Evolutionary conservation across 2,888 invertebrate species (phyloP).

Genomic region (Noctua janthina): DNA sequence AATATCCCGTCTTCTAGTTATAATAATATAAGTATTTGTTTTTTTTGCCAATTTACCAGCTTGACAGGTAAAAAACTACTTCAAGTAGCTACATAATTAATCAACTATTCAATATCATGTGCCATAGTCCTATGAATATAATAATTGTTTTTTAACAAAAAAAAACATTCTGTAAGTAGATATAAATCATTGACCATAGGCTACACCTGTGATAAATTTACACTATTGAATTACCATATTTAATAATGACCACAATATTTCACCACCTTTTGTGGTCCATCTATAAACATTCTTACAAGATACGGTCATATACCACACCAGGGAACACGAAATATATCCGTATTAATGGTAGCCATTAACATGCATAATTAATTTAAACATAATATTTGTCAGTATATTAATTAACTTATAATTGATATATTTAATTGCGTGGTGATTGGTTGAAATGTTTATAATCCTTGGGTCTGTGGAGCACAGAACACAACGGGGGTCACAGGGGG

Average conservation of each 20-base stretch:
- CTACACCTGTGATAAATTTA: constrained; percentile 21
- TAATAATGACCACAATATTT: constrained; percentile 53
- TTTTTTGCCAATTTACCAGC: constrained; percentile 15
- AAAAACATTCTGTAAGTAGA: neutral
- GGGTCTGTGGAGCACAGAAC: constrained; percentile 16
- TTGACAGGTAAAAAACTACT: constrained; percentile 16
- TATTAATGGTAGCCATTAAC: constrained; percentile 43
- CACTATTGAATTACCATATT: constrained; percentile 53
- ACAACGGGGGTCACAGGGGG: constrained; percentile 51
- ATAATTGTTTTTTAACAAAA: constrained; percentile 30
- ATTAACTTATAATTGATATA: constrained; percentile 47
- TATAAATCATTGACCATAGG: constrained; percentile 24
- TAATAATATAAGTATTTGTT: constrained; percentile 3
- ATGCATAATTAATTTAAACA: constrained; percentile 55
- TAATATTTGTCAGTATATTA: constrained; percentile 37
- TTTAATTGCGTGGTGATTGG: constrained; percentile 38
- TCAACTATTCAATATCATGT: constrained; percentile 19
- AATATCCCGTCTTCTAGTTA: no score
- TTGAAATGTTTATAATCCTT: constrained; percentile 5
- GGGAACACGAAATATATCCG: constrained; percentile 26
- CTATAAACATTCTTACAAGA: constrained; percentile 25
- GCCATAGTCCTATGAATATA: constrained; percentile 2
- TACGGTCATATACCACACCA: constrained; percentile 10
- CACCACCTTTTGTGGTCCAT: constrained; percentile 28
- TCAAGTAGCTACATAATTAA: constrained; percentile 40